A percentile compares a stretch with the other conserved stretches of the same genome.
Evolutionary conservation across 2,888 invertebrate species (phyloP).

Genomic region (Vesta saturnalis): DNA sequence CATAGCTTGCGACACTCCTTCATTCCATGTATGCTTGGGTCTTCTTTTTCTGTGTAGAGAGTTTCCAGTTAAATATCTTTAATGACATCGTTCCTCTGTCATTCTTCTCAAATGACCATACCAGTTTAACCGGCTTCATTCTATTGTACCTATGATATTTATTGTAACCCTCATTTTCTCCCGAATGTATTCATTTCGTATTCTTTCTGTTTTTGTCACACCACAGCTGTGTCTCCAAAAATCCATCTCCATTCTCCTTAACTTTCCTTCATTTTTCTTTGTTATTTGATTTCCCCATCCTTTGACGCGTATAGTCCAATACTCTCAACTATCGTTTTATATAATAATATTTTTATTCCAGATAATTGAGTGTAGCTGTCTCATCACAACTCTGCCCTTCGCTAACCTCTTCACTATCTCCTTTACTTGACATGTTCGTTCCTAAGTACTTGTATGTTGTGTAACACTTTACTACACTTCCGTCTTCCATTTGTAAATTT

Average conservation of each 20-base stretch:
- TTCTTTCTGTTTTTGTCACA: neutral
- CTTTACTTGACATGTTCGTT: neutral
- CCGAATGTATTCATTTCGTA: neutral
- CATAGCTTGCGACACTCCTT: neutral
- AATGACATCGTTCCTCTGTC: no score
- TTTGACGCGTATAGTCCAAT: neutral
- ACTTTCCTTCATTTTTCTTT: neutral
- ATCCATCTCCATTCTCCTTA: neutral
- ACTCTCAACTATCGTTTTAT: neutral
- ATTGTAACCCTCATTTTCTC: neutral
- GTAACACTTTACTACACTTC: neutral
- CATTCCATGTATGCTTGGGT: neutral
- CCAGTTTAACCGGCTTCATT: no score
- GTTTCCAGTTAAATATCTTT: no score
- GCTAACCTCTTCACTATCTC: neutral
- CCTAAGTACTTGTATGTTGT: neutral
- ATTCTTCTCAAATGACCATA: no score
- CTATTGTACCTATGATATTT: no score
- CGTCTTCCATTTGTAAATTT: neutral
- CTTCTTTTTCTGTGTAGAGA: no score
- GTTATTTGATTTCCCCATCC: neutral
- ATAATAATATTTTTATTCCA: neutral
- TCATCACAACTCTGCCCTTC: neutral
- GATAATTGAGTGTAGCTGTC: neutral
- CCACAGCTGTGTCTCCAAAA: neutral